A percentile compares a stretch with the other conserved stretches of the same genome.
Conservation (phyloP, 2,888 invertebrate species). For the Drosophila mettleri region DNA sequence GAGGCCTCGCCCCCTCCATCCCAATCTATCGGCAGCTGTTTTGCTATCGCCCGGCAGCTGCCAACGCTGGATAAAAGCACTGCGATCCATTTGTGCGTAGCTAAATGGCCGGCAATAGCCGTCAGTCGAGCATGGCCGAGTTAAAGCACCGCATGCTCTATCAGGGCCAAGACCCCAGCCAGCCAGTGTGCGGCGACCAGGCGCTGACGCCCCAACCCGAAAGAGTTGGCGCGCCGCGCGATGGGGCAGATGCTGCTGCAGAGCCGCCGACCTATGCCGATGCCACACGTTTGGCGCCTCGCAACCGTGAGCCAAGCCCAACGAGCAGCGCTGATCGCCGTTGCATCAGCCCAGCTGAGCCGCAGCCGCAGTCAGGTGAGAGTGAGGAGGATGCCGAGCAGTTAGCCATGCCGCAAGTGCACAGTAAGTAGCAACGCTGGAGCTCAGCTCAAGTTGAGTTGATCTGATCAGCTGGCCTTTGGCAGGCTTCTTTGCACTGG, state of each 20-base stretch:
- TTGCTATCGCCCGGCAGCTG: neutral
- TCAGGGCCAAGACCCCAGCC: constrained; percentile 57
- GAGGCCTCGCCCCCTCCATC: neutral
- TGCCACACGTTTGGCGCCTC: constrained; percentile 29
- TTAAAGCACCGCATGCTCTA: constrained; percentile 59
- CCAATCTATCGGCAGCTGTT: constrained; percentile 42
- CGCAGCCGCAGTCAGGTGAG: constrained; percentile 8
- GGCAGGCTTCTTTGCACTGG: constrained; percentile 41
- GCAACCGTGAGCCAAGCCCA: too few species aligned
- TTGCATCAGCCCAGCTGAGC: constrained; percentile 29
- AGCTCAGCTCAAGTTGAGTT: neutral
- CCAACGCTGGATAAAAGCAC: constrained; percentile 23
- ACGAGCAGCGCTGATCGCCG: constrained; percentile 3
- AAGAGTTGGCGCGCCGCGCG: neutral
- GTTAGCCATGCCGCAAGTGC: constrained; percentile 3
- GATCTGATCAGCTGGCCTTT: constrained; percentile 2
- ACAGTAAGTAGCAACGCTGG: constrained; percentile 32
- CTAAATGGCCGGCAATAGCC: constrained; percentile 22
- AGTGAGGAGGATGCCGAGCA: neutral
- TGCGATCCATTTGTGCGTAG: neutral
- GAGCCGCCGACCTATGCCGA: constrained; percentile 46
- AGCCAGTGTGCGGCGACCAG: constrained; percentile 6
- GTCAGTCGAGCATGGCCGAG: constrained; percentile 44
- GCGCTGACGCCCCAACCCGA: neutral
- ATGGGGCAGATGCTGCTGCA: neutral